Base-by-base conservation (phyloP, 1,140 invertebrate species). In the Drosophila melanica region DNA sequence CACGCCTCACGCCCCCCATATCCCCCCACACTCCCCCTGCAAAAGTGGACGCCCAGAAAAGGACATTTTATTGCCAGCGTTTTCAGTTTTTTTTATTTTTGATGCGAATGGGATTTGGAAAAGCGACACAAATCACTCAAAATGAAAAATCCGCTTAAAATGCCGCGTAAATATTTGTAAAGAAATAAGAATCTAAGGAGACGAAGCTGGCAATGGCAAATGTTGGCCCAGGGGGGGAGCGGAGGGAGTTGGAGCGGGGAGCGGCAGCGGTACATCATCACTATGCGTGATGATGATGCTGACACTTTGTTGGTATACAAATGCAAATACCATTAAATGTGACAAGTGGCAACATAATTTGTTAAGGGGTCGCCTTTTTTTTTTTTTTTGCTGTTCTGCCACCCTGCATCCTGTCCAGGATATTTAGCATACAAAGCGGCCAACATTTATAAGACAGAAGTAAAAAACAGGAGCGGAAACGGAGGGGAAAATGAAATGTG, bases 291-390 rank as follows among this genome's bases (percentile, higher is more conserved):
- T 77, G 67, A 73, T 79, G 82, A 72, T 86, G 82, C 82, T 82
- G 82, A 81, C 82, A 87, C 82, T 86, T 89, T 79, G 82, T 69
- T 72, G 78, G 70, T 87, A 82, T 82, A 90, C 84, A 87, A 87
- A 87, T 87, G 84, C 84, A 87, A 87, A 89, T 89, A 89, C 85
- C 84, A 89, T 89, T 89, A 89, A 89, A 85, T 84, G 84, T 89
- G 84, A 89, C 84, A 89, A 89, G 84, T 90, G 85, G 85, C 85
- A 89, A 90, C 84, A 89, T 89, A 90, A 89, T 89, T 89, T 89
- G 80, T 82, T 80, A 80, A 73, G 85, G 57, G 75, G 27, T 68
- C 54, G 55, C 33, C 30, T 53, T 55, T 53, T 64, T 39, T 63
- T 65, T 44, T 45, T 37, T 58, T 23, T 41, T 11, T 53, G 8